Base-by-base conservation (phyloP, 2,113 vertebrate species). In the Jaculus jaculus region DNA sequence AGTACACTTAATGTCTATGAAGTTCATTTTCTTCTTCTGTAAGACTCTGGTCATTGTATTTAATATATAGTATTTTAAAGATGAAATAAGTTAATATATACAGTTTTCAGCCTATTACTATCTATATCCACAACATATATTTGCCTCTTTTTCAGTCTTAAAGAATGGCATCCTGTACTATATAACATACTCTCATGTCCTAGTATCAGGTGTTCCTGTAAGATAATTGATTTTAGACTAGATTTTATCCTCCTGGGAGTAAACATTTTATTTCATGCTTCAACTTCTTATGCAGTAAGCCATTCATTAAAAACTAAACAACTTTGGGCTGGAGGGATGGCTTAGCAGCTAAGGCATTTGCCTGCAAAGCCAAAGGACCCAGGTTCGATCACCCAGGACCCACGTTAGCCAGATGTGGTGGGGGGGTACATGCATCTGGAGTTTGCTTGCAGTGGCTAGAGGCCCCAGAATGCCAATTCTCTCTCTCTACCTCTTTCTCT, bases 21-120 rank as follows among this genome's bases (percentile, higher is more conserved):
- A 75, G 72, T 85, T 89, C 87, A 84, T 60, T 91, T 86, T 58
- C 68, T 89, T 92, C 80, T 37, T 89, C 72, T 89, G 5, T 83
- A 87, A 89, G 84, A 68, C 23, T 23, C 26, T 85, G 63, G 71
- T 79, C 37, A 88, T 2, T 28, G 77, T 72, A 54, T 66, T 72
- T 94, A 88, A 89, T 61, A 92, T 39, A 89, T 32, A 87, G 5
- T 3, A 92, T 42, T 83, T 16, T 39, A 26, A 92, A 72, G 39
- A 84, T 85, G 65, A 74, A 77, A 63, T 77, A 81, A 69, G 54
- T 20, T n/a, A 51, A 84, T 10, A 5, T 12, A 73, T 1, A 3
- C 11, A 83, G 37, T 32, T 74, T 65, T 54, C 78, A 87, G 18
- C 3, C 51, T 63, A 24, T 12, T 30, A 61, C 28, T 84, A 51